A percentile compares a stretch with the other conserved stretches of the same genome.
These are phyloP conservation scores for Clinocottus analis DNA, from an alignment of 2,113 vertebrate genomes.

Conservation along the genomic window DNA sequence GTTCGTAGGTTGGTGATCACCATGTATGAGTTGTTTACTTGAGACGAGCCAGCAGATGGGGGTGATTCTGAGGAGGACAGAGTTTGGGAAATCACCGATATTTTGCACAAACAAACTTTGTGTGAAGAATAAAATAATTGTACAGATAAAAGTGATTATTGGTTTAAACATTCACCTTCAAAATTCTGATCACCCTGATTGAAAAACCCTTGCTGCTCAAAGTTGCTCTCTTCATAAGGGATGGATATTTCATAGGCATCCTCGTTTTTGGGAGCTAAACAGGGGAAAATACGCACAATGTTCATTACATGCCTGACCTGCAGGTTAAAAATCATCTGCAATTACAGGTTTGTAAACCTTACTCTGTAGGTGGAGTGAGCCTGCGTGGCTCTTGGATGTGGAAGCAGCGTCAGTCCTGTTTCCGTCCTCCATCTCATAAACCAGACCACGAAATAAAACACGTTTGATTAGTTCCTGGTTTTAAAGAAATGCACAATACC, in stretches of 20 bases:
- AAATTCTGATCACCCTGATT: constrained; percentile 83
- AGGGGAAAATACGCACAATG: neutral
- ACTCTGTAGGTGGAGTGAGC: constrained; percentile 81
- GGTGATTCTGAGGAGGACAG: constrained; percentile 60
- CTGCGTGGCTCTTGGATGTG: constrained; percentile 75
- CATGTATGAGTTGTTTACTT: constrained; percentile 82
- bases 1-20: constrained; percentile 87
- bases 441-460: neutral
- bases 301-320: neutral
- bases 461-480: constrained; percentile 10
- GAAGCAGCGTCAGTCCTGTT: constrained; percentile 78
- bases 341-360: constrained; percentile 29
- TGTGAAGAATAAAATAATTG: neutral
- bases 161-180: constrained; percentile 79
- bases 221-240: constrained; percentile 86
- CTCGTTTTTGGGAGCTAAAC: constrained; percentile 86
- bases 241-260: constrained; percentile 86
- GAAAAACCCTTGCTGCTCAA: constrained; percentile 86
- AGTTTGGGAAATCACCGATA: neutral
- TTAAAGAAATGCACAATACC: neutral
- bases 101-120: neutral
- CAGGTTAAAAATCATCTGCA: neutral
- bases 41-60: constrained; percentile 70
- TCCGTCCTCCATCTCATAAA: constrained; percentile 75
- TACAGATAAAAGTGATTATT: neutral